A percentile compares a stretch with the other conserved stretches of the same genome.
Conservation (phyloP, 1,140 invertebrate genomes). For the Whitmania pigra region DNA sequence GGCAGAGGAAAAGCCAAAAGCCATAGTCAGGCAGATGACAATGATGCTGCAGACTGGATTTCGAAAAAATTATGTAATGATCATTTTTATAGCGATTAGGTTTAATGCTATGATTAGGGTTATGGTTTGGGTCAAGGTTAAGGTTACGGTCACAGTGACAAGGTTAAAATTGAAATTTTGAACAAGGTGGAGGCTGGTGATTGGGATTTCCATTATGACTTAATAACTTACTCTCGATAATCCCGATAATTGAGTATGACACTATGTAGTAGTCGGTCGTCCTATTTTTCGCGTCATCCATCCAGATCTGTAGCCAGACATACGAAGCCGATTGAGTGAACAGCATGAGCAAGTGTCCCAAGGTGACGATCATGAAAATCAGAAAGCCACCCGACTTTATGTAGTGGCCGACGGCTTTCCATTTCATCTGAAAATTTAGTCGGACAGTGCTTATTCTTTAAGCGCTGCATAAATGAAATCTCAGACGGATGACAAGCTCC, state of each 20-base stretch:
- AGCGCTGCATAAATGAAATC: no score
- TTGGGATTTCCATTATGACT: no score
- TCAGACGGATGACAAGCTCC: no score
- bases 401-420: background rate
- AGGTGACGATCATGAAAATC: conserved; percentile 5
- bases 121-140: no score
- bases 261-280: background rate
- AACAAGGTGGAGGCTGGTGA: background rate
- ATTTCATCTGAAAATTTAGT: background rate
- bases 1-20: conserved; percentile 9
- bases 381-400: conserved; percentile 6
- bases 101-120: background rate
- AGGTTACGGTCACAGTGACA: background rate
- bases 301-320: background rate
- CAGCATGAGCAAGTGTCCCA: background rate
- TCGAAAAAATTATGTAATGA: background rate
- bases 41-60: background rate
- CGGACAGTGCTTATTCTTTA: no score
- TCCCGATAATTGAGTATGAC: background rate
- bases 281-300: background rate
- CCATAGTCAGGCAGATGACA: conserved; percentile 5
- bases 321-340: background rate
- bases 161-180: background rate
- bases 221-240: background rate
- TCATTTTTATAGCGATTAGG: background rate